A percentile compares a stretch with the other conserved stretches of the same genome.
These are phyloP conservation scores for Dione juno DNA, from an alignment of 2,888 invertebrate species.

Conservation along the genomic window DNA sequence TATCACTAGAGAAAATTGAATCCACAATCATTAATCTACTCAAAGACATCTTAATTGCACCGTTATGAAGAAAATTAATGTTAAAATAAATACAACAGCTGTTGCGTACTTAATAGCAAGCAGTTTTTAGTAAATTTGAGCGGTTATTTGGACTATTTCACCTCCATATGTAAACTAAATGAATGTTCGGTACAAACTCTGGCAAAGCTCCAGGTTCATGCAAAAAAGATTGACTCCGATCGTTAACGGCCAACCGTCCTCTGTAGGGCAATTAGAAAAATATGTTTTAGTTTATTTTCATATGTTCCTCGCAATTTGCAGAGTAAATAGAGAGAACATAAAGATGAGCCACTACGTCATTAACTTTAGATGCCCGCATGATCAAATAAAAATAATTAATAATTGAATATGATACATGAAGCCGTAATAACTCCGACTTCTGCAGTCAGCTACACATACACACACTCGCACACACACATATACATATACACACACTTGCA, in stretches of 20 bases:
- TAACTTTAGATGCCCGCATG: no score
- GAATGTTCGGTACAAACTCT: background rate
- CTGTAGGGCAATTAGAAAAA: conserved; percentile 9
- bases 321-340: background rate
- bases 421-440: no score
- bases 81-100: background rate
- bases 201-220: conserved; percentile 14
- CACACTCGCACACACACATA: no score
- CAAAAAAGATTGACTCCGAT: conserved; percentile 20
- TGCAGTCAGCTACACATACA: no score
- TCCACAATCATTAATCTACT: no score
- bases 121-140: background rate
- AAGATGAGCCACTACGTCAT: no score
- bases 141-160: background rate
- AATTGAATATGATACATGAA: no score
- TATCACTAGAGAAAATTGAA: no score
- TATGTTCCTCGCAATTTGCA: background rate
- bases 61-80: background rate
- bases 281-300: background rate
- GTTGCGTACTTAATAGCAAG: background rate
- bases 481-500: no score
- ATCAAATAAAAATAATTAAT: no score
- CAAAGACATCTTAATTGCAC: no score
- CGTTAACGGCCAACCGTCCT: conserved; percentile 14
- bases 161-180: conserved; percentile 6